A percentile compares a stretch with the other conserved stretches of the same genome.
Evolutionary conservation across 92 coral and sea anemone species (phyloP).

Genomic region (Actinostola sp.): DNA sequence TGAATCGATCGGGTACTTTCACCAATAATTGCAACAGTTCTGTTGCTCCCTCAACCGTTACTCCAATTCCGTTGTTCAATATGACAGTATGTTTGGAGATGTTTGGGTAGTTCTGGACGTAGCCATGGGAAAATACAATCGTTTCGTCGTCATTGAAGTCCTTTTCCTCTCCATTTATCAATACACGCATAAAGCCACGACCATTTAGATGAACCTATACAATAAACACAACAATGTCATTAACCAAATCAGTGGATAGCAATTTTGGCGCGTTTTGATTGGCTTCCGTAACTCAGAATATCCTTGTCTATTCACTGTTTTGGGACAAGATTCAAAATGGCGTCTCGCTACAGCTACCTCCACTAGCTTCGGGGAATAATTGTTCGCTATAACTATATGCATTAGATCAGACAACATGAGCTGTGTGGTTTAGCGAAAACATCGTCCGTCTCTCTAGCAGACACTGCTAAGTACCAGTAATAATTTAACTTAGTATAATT

Average conservation of each 20-base stretch:
- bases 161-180: slow-evolving; percentile 64
- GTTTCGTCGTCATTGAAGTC: slow-evolving; percentile 59
- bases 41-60: slow-evolving; percentile 61
- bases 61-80: slow-evolving; percentile 67
- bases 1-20: slow-evolving; percentile 48
- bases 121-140: slow-evolving; percentile 61
- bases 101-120: slow-evolving; percentile 55
- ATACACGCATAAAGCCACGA: slow-evolving; percentile 61
- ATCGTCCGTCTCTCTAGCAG: too few species aligned
- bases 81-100: slow-evolving; percentile 60
- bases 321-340: too few species aligned
- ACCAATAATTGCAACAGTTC: slow-evolving; percentile 64
- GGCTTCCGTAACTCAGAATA: slow-evolving; percentile 75
- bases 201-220: slow-evolving; percentile 70
- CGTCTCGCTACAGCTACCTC: too few species aligned
- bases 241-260: slow-evolving; percentile 63
- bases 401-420: too few species aligned
- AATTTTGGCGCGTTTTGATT: slow-evolving; percentile 62
- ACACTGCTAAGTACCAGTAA: too few species aligned
- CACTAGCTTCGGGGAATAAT: too few species aligned
- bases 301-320: slow-evolving; percentile 73
- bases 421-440: too few species aligned
- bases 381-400: too few species aligned
- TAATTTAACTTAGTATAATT: too few species aligned
- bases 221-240: not conserved